These are phyloP conservation scores for Scolanthus callimorphus DNA, from an alignment of 92 coral and sea anemone species.

Conservation along the genomic window DNA sequence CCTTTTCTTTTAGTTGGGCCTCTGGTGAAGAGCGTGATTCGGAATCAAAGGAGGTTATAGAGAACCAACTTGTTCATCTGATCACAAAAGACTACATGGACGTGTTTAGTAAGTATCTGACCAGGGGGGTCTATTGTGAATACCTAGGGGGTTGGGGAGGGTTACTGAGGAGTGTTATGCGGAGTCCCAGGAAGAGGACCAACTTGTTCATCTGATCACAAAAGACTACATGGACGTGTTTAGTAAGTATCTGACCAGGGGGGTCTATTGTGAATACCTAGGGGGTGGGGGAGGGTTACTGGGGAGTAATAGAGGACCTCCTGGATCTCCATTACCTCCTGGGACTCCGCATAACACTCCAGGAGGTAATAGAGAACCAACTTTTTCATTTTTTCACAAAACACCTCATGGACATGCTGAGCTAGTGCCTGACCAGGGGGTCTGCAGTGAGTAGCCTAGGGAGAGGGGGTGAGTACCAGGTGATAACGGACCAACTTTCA, in stretches of 20 bases:
- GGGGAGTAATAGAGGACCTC: conserved; percentile 59
- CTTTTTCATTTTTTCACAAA: conserved; percentile 41
- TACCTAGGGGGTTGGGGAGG: no score
- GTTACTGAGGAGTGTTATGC: conserved; percentile 52
- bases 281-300: no score
- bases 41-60: conserved; percentile 82
- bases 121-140: background rate
- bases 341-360: no score
- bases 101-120: conserved; percentile 81
- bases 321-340: no score
- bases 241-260: background rate
- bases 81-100: conserved; percentile 91
- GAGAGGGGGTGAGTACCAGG: no score
- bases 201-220: conserved; percentile 37
- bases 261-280: background rate
- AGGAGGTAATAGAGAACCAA: conserved; percentile 85
- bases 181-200: conserved; percentile 82
- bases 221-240: conserved; percentile 15
- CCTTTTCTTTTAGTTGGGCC: background rate
- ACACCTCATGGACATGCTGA: background rate
- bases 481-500: no score
- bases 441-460: no score
- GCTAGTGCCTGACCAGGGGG: background rate
- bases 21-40: conserved; percentile 42
- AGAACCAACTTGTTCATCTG: conserved; percentile 68